Evolutionary conservation across 2,797 vertebrate species (phyloP).

Genomic region (Onychomys torridus): DNA sequence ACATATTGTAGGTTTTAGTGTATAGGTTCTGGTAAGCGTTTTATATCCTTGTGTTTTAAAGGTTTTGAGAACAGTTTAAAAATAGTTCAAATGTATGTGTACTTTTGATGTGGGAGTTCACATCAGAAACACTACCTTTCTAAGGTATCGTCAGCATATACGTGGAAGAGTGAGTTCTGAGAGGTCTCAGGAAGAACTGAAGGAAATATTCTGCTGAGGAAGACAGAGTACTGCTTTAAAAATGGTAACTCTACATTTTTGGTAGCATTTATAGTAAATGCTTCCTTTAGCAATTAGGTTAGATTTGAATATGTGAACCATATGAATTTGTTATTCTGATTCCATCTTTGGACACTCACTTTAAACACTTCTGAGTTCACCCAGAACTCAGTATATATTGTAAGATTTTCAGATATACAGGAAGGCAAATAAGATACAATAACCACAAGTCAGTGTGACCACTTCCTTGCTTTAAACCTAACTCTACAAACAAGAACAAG

Average conservation of each 20-base stretch:
- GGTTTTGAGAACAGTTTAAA: not conserved
- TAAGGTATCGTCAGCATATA: not conserved
- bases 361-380: not conserved
- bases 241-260: not conserved
- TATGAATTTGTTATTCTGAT: not conserved
- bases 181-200: not conserved
- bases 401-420: not conserved
- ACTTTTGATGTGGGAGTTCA: not conserved
- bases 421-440: not conserved
- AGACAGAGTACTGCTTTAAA: not conserved
- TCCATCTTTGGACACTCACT: not conserved
- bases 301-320: not conserved
- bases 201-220: not conserved
- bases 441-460: not conserved
- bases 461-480: not conserved
- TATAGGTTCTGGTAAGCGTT: conserved; percentile 25
- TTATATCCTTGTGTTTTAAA: conserved; percentile 32
- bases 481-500: not conserved
- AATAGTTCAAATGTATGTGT: not conserved
- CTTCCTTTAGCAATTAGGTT: not conserved
- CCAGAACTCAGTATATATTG: not conserved
- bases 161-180: not conserved
- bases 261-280: not conserved
- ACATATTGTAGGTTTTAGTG: not conserved
- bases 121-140: not conserved